Percentiles rank a stretch among this genome's conserved stretches.
These are phyloP conservation scores for Drosophila lacteicornis DNA, from an alignment of 1,140 invertebrate genomes.

Conservation along the genomic window DNA sequence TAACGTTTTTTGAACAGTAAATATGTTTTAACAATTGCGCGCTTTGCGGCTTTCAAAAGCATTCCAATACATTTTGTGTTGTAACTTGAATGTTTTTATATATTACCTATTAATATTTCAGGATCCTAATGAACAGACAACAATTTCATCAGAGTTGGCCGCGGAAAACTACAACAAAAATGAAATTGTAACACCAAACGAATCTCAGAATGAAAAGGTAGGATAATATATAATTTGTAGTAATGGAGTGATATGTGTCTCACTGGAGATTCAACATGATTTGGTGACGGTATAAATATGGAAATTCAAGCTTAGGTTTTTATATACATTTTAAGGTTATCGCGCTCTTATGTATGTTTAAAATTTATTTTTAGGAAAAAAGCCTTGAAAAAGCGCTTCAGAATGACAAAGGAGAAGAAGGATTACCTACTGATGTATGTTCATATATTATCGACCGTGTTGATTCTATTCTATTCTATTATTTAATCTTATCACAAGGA, in stretches of 20 bases:
- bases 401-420: not conserved
- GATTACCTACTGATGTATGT: not conserved
- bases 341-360: too few relatives aligned
- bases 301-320: too few relatives aligned
- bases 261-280: too few relatives aligned
- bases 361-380: not conserved
- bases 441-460: not conserved
- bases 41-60: not conserved
- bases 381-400: not conserved
- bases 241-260: too few relatives aligned
- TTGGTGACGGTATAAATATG: too few relatives aligned
- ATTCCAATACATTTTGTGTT: not conserved
- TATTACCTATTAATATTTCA: not conserved
- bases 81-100: not conserved
- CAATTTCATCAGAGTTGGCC: not conserved
- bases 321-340: too few relatives aligned
- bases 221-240: not conserved
- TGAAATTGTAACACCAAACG: not conserved
- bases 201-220: not conserved
- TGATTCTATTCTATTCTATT: not conserved
- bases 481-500: not conserved
- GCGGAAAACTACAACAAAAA: not conserved
- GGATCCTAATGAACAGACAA: not conserved
- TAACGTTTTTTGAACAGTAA: too few relatives aligned
- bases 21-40: too few relatives aligned